Percentiles rank a stretch among this genome's conserved stretches.
Evolutionary conservation across 1,140 invertebrate species (phyloP).

Genomic region (Dolichoris vasculosae): DNA sequence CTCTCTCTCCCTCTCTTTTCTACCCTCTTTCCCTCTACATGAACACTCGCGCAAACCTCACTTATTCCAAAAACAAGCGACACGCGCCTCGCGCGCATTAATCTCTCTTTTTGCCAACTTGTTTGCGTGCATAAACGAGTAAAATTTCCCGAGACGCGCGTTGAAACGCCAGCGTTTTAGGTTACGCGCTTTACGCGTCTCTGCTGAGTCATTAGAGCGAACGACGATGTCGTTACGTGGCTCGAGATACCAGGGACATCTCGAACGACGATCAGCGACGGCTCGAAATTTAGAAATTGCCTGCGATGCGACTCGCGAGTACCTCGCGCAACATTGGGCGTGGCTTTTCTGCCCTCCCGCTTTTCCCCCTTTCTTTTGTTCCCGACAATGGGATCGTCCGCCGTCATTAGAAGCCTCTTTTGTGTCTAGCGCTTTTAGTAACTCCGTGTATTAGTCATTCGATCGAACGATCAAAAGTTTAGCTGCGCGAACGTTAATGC

Average conservation of each 20-base stretch:
- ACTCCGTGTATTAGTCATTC: background rate
- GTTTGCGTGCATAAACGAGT: background rate
- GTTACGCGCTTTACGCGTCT: background rate
- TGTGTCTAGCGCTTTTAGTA: background rate
- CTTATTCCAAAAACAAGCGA: background rate
- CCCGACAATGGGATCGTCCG: background rate
- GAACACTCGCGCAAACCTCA: background rate
- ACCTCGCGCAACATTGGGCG: background rate
- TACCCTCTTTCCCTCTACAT: no score
- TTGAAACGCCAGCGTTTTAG: background rate
- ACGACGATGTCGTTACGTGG: background rate
- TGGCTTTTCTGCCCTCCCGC: background rate
- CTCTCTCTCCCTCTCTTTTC: background rate
- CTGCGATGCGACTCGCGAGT: background rate
- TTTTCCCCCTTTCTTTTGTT: background rate
- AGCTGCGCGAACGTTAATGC: background rate
- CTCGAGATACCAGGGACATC: background rate
- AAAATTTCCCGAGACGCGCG: background rate
- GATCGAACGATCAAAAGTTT: conserved; percentile 16
- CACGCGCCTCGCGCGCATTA: background rate
- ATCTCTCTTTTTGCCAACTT: background rate
- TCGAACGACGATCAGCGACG: no score
- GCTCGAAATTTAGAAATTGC: conserved; percentile 37
- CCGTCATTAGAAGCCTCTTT: background rate
- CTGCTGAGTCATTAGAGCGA: conserved; percentile 24